These are phyloP conservation scores for Tiliacea aurago DNA, from an alignment of 2,888 invertebrate genomes.

Conservation along the genomic window DNA sequence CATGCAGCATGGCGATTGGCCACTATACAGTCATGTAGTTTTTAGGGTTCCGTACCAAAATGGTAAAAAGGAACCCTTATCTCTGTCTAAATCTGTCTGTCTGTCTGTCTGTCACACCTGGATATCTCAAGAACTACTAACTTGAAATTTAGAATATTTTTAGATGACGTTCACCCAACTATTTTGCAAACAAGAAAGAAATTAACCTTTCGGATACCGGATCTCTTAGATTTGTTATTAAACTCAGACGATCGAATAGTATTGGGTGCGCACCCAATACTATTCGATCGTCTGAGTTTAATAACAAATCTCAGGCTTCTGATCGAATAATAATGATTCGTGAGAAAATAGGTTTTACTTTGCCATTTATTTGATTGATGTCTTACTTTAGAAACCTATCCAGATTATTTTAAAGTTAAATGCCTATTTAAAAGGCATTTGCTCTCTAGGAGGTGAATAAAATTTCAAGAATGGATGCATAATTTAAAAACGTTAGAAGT, in stretches of 20 bases:
- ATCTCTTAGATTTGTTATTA: conserved; percentile 47
- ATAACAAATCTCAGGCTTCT: conserved; percentile 45
- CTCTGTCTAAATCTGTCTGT: no score
- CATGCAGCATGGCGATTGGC: no score
- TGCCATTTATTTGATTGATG: conserved; percentile 48
- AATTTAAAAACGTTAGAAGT: neutral
- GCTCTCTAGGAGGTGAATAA: conserved; percentile 9
- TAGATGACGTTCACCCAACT: no score
- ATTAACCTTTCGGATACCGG: no score
- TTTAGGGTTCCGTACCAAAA: no score
- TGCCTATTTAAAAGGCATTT: conserved; percentile 19
- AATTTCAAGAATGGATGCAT: neutral
- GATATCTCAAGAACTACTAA: no score
- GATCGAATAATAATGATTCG: conserved; percentile 46
- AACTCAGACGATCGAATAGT: conserved; percentile 29
- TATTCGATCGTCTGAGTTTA: conserved; percentile 33
- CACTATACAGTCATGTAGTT: no score
- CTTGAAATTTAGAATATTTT: no score
- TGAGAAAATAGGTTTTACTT: conserved; percentile 36
- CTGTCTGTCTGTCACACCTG: no score
- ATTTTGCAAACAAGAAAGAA: no score
- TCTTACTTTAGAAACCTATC: conserved; percentile 34
- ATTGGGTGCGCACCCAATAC: conserved; percentile 7
- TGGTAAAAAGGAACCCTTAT: no score
- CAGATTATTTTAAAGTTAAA: conserved; percentile 38